Base-by-base conservation (phyloP, 2,797 vertebrate species). In the Masticophis lateralis region DNA sequence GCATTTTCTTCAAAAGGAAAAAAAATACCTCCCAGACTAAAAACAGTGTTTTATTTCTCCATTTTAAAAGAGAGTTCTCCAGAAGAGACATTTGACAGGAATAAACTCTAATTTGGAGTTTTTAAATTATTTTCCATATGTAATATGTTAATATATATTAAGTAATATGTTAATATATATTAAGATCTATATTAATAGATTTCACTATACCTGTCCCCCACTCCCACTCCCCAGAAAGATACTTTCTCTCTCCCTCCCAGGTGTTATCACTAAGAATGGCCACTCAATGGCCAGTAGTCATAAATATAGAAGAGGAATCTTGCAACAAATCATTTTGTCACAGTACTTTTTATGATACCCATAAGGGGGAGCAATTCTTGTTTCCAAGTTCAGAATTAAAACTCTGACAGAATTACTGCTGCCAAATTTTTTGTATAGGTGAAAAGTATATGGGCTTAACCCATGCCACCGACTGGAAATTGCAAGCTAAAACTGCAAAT, bases 31-130 rank as follows among this genome's bases (percentile, higher is more conserved):
- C 87, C 5, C 10, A 10, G 60, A 91, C 92, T 94, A 89, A 94
- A 94, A 32, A 4, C 90, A 93, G 90, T 59, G 92, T 86, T 92
- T 89, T 93, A 89, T 74, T 94, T 89, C 61, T 91, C 32, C 92
- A 79, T 32, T 27, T 95, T 74, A 56, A 9, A 91, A 94, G 13
- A 59, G 87, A 43, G 47, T 7, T 92, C 60, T 89, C 5, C 43
- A 55, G 43, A 51, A 88, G 7, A 88, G 10, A 93, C 9, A 37
- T 13, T 13, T 53, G 22, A 43, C 28, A 60, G 43, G 59, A 51
- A 16, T 53, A 90, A 43, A 14, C 61, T 60, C 28, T 90, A 14
- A 2, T 63, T 53, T 13, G 1, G 27, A 32, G 14, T 55, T 63
- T 59, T 55, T 20, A 37, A 55, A 51, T 37, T 20, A 25, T 61